These are phyloP conservation scores for Drosophila arizonae DNA, from an alignment of 1,140 invertebrate species.

Conservation along the genomic window DNA sequence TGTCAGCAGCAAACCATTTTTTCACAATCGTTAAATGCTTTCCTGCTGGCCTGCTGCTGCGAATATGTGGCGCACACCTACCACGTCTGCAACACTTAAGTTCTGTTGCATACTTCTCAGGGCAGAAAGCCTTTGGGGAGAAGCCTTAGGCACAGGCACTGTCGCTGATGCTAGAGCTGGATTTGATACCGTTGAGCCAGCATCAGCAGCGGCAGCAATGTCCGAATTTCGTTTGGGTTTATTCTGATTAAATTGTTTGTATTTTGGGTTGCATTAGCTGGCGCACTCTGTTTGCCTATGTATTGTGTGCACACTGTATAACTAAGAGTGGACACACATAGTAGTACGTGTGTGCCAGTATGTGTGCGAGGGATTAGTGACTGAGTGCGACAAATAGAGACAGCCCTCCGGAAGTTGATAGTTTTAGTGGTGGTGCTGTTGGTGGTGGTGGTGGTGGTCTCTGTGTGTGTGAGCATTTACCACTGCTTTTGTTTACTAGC, in stretches of 20 bases:
- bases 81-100: constrained; percentile 61
- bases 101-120: constrained; percentile 73
- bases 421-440: constrained; percentile 11
- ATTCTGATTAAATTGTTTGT: constrained; percentile 80
- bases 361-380: constrained; percentile 67
- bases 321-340: constrained; percentile 2
- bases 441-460: not conserved
- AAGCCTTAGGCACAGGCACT: not conserved
- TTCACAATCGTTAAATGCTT: constrained; percentile 71
- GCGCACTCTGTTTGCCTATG: constrained; percentile 39
- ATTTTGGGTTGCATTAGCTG: constrained; percentile 76
- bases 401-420: constrained; percentile 11
- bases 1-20: constrained; percentile 8
- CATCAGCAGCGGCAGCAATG: constrained; percentile 33
- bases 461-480: constrained; percentile 18
- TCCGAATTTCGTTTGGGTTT: constrained; percentile 76
- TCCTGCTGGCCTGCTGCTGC: constrained; percentile 46
- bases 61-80: constrained; percentile 54
- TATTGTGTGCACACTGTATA: constrained; percentile 27
- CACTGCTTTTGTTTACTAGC: constrained; percentile 49
- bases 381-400: constrained; percentile 35
- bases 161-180: not conserved
- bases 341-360: constrained; percentile 43
- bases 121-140: constrained; percentile 64
- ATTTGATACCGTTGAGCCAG: constrained; percentile 26